phyloP scores from a whole-genome alignment of 2,888 invertebrate species.

The Cerastis rubricosa region DNA sequence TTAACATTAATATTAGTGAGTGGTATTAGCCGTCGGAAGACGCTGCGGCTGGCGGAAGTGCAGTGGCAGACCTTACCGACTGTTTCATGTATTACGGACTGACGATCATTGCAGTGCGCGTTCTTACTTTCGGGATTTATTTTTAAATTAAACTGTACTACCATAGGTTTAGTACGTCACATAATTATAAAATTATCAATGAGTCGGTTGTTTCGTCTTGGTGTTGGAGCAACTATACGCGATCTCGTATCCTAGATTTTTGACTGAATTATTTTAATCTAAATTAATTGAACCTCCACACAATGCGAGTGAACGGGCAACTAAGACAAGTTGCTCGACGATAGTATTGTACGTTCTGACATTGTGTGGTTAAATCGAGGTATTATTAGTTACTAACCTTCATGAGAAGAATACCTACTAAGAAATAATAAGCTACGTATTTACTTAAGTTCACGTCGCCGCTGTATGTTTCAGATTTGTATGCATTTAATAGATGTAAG shows the following conservation, averaged over 20 bases:
- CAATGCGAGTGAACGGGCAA: neutral
- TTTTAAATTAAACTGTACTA: constrained; percentile 8
- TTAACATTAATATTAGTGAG: constrained; percentile 54
- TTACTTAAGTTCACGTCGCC: constrained; percentile 9
- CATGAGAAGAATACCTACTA: constrained; percentile 9
- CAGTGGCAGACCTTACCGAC: constrained; percentile 33
- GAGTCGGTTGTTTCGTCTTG: neutral
- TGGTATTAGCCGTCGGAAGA: constrained; percentile 28
- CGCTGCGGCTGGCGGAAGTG: constrained; percentile 13
- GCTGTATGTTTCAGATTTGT: constrained; percentile 54
- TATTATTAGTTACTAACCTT: constrained; percentile 7
- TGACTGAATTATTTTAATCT: constrained; percentile 24
- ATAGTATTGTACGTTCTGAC: neutral
- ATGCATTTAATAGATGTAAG: constrained; percentile 62
- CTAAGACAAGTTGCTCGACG: no score
- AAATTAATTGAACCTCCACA: constrained; percentile 12
- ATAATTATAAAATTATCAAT: neutral
- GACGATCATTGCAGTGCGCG: constrained; percentile 36
- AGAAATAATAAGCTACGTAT: neutral
- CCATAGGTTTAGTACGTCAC: neutral
- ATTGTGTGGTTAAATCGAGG: constrained; percentile 1
- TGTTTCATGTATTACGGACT: constrained; percentile 47
- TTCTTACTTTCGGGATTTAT: constrained; percentile 14
- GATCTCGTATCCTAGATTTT: constrained; percentile 10
- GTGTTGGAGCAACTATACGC: neutral